Base-by-base conservation (phyloP, 2,888 invertebrate genomes). In the Eristalis tenax region DNA sequence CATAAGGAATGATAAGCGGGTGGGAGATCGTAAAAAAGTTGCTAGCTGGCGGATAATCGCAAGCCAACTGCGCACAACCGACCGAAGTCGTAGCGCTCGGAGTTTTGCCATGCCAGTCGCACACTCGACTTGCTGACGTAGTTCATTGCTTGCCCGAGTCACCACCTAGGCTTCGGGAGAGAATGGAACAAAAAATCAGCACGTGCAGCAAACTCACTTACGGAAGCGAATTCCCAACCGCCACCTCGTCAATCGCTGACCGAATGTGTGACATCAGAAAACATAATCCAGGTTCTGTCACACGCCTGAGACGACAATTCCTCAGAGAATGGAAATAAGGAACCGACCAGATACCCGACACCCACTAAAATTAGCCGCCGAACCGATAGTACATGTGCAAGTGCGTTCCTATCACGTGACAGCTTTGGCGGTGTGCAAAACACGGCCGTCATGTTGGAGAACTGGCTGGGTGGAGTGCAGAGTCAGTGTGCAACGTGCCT, bases 401-500 rank as follows among this genome's bases (percentile, higher is more conserved):
- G 32, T 38, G 38, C 13, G 38, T 13, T 13, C 13, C 50, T 18
- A 50, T 50, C 18, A 50, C 18, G 50, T 18, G 50, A 50, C 18
- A 2, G 18, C 50, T 18, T 50, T 50, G 50, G 18, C 50, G 50
- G 50, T 50, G 50, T 50, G 50, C 50, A 50, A 50, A 50, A 50
- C n/a, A 50, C 8, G 4, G 50, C 6, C 32, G 50, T 50, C 18
- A 18, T 26, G 40, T 18, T 61, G 61, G 26, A 40, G 61, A 61
- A 18, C 40, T 59, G 23, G 0, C 15, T 43, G 15, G 23, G 5
- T 23, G 38, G 8, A 59, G 1, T 61, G 40, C 61, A 71, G 40
- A 64, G 64, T 23, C 74, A 74, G 56, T 74, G 65, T 65, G 50
- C 74, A 71, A 26, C 59, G 38, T 59, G 23, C 26, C 63, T 75